Conservation (phyloP, 2,113 vertebrate genomes). For the Orthonyx spaldingii region DNA sequence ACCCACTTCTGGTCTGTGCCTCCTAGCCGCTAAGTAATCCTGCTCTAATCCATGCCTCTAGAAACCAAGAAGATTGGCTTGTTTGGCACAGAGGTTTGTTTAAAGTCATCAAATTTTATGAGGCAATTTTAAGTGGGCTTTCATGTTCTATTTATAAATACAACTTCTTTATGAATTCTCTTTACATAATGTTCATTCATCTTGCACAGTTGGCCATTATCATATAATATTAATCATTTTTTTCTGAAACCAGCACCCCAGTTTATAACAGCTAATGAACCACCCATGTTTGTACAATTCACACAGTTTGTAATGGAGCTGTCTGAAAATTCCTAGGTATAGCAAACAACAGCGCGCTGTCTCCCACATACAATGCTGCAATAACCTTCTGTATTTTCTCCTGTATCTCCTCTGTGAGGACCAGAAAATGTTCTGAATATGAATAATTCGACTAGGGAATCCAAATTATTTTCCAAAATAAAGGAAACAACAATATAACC, state of each 20-base stretch:
- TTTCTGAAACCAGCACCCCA: neutral
- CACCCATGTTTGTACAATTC: neutral
- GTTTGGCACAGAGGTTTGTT: neutral
- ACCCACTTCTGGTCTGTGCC: neutral
- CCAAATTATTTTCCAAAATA: neutral
- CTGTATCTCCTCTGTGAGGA: neutral
- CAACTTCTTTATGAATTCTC: conserved; percentile 26
- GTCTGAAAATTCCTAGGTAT: conserved; percentile 18
- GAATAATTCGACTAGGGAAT: neutral
- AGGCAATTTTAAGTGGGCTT: conserved; percentile 22
- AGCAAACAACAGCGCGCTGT: neutral
- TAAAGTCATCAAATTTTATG: conserved; percentile 26
- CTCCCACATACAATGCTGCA: neutral
- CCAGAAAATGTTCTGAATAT: neutral
- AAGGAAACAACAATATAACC: neutral
- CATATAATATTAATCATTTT: neutral
- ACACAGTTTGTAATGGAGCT: neutral
- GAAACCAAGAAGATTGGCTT: neutral
- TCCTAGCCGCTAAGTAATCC: neutral
- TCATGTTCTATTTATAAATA: conserved; percentile 35
- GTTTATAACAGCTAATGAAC: conserved; percentile 29
- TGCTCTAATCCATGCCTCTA: neutral
- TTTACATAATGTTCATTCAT: conserved; percentile 25
- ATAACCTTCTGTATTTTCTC: conserved; percentile 14
- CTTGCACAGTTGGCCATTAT: neutral